Evolutionary conservation across 2,888 invertebrate genomes (phyloP), one percentile per base, ranked within the genome.

Genomic region (Drosophila acutilabella): DNA sequence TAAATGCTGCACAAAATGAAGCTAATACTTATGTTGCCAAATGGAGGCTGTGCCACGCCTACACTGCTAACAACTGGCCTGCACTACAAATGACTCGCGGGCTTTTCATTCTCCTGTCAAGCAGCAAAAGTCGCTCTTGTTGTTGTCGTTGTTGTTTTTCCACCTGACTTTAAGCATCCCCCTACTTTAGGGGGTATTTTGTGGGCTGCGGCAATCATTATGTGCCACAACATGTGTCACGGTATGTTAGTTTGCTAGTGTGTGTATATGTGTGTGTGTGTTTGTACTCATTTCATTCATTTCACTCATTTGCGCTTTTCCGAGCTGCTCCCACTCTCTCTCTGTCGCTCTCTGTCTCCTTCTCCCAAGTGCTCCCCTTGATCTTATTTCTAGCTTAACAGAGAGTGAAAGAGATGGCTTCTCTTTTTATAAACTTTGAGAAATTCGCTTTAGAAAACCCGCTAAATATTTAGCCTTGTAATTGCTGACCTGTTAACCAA

Each of bases 1-100:
- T 85, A 85, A 85, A 85, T 72, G 88, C 66, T 75, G 78, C 71
- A 56, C 68, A 75, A 88, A 85, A 85, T 89, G 83, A 89, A 89
- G 89, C 89, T 89, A 85, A 85, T 89, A 83, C 83, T 88, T 80
- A 78, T 89, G 86, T 85, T 89, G 86, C 30, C 86, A 42, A 89
- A 88, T 71, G 79, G 59, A 64, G 66, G 57, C 81, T 69, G 64
- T 41, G 59, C 45, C 71, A 57, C 64, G 61, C 58, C 75, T 33
- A 47, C 54, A 5, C 8, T 6, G 10, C 40, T 26, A 30, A 14
- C 23, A 23, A 53, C 44, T 56, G 51, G 11, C 45, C 3, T 10
- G 5, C 54, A 36, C 36, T 23, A 40, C 30, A 88, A 79, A 88
- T 85, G 82, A 73, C 85, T 81, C 58, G 64, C 66, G 78, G 78